phyloP scores from a whole-genome alignment of 2,888 invertebrate genomes.

The Melanargia galathea region DNA sequence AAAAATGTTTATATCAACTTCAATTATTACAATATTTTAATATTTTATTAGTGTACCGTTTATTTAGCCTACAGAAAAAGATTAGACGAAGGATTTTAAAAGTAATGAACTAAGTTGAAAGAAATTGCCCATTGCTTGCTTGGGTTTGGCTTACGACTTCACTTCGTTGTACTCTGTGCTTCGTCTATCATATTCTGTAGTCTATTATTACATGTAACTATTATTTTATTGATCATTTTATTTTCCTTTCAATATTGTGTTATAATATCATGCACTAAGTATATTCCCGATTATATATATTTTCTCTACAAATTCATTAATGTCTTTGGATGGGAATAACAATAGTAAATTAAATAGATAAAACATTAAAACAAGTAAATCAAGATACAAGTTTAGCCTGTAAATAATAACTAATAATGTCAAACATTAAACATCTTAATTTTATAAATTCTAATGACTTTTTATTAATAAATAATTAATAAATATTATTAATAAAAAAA shows the following conservation, averaged over 20 bases:
- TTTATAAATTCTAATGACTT: constrained; percentile 26
- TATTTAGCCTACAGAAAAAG: constrained; percentile 22
- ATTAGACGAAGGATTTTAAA: constrained; percentile 15
- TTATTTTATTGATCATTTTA: constrained; percentile 55
- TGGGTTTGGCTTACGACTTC: not conserved
- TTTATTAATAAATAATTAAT: constrained; percentile 12
- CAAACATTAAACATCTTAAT: constrained; percentile 6
- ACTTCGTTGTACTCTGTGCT: constrained; percentile 20
- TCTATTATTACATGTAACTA: constrained; percentile 50
- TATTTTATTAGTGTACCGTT: constrained; percentile 24
- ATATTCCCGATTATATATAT: constrained; percentile 38
- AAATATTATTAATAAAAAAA: constrained; percentile 38
- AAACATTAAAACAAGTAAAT: constrained; percentile 32
- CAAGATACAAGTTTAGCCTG: constrained; percentile 11
- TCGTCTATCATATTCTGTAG: constrained; percentile 22
- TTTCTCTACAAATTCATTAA: constrained; percentile 37
- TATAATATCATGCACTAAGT: constrained; percentile 38
- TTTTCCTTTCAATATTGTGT: constrained; percentile 52
- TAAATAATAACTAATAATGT: constrained; percentile 8
- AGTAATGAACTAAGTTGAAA: constrained; percentile 2
- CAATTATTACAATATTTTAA: constrained; percentile 39
- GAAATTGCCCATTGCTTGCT: not conserved
- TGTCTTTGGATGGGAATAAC: constrained; percentile 42
- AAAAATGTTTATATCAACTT: constrained; percentile 35
- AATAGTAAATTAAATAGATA: constrained; percentile 34